A percentile compares a stretch with the other conserved stretches of the same genome.
Evolutionary conservation across 2,888 invertebrate genomes (phyloP).

Genomic region (Eremobia ochroleuca): DNA sequence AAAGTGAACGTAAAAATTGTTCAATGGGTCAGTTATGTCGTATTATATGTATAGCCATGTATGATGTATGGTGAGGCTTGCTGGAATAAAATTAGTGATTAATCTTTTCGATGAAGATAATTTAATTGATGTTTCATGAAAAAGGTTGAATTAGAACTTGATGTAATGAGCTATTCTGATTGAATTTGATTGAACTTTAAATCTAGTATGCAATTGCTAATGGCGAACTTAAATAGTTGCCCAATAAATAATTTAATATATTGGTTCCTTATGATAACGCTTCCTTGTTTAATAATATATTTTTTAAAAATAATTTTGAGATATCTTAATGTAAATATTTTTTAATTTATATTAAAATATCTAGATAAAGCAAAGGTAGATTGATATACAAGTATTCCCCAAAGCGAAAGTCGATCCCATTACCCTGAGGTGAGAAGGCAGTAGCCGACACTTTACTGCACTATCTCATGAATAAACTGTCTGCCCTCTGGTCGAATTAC

Average conservation of each 20-base stretch:
- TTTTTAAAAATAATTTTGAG: background rate
- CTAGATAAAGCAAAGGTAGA: background rate
- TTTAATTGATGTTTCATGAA: background rate
- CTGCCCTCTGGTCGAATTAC: background rate
- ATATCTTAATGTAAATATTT: background rate
- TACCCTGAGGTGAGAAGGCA: constrained; percentile 2
- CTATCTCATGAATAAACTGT: background rate
- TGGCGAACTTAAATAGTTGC: background rate
- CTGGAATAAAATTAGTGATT: constrained; percentile 28
- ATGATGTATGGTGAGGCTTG: constrained; percentile 46
- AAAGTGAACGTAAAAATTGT: constrained; percentile 67
- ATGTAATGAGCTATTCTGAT: background rate
- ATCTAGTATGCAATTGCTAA: background rate
- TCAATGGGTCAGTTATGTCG: constrained; percentile 48
- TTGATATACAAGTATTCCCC: background rate
- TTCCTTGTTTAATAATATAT: background rate
- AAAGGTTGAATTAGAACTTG: background rate
- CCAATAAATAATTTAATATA: background rate
- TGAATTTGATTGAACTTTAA: background rate
- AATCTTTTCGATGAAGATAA: background rate
- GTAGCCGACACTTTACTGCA: background rate
- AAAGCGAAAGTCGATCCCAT: background rate
- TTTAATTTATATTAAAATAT: background rate
- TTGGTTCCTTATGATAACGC: background rate
- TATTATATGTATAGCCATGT: constrained; percentile 11